Evolutionary conservation across 2,113 vertebrate species (phyloP).

Genomic region (Lepus timidus): DNA sequence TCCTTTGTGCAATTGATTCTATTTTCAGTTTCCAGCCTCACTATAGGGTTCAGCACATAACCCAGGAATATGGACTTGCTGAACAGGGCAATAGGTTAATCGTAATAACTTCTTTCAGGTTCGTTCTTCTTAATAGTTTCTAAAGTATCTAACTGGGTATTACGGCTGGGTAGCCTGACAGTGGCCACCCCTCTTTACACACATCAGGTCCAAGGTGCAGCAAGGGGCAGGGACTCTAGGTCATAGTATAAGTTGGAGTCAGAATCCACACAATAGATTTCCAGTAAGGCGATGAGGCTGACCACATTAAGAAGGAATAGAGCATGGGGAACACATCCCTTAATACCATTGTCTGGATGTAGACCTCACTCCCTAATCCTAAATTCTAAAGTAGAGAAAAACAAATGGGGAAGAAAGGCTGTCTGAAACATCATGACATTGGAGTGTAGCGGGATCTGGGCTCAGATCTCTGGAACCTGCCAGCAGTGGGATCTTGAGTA

Average conservation of each 20-base stretch:
- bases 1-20: slow-evolving; percentile 53
- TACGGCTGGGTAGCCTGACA: neutral
- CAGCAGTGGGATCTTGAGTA: neutral
- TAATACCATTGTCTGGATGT: neutral
- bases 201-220: neutral
- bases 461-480: neutral
- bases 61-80: neutral
- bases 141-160: slow-evolving; percentile 6
- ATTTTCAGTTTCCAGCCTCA: slow-evolving; percentile 63
- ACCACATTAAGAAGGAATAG: neutral
- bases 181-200: neutral
- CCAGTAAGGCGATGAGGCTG: neutral
- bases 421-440: neutral
- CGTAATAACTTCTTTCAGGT: neutral
- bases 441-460: neutral
- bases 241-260: neutral
- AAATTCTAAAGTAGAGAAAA: slow-evolving; percentile 26
- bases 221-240: neutral
- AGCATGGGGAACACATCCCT: neutral
- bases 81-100: neutral
- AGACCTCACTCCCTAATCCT: neutral
- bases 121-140: slow-evolving; percentile 21
- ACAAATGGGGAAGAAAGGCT: neutral
- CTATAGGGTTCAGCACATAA: neutral
- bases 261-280: neutral